phyloP scores from a whole-genome alignment of 2,797 vertebrate species.

The Tangara arthus region DNA sequence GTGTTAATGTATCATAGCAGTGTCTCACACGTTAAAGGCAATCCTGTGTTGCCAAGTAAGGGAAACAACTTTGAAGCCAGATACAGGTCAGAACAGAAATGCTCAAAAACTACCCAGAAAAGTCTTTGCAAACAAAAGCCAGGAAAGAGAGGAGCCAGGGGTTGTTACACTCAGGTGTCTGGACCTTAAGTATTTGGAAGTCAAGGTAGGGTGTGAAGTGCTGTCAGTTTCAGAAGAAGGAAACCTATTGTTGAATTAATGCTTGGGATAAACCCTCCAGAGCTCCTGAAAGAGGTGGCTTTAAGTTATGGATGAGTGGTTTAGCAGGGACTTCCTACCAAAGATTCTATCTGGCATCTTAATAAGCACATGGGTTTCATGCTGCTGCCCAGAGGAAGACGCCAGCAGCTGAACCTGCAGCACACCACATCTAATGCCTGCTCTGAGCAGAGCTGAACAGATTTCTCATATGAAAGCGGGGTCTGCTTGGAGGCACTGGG shows the following conservation, averaged over 20 bases:
- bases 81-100: background rate
- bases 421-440: fast-evolving
- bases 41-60: background rate
- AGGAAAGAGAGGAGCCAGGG: background rate
- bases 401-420: background rate
- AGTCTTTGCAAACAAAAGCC: background rate
- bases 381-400: background rate
- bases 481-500: background rate
- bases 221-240: background rate
- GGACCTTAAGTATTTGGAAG: background rate
- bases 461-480: background rate
- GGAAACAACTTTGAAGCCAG: background rate
- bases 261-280: background rate
- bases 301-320: background rate
- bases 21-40: background rate
- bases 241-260: background rate
- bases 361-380: background rate
- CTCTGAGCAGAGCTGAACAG: background rate
- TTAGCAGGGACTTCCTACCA: background rate
- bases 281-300: background rate
- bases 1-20: background rate
- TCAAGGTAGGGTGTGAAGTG: background rate
- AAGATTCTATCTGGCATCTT: background rate
- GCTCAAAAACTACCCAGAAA: background rate
- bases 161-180: fast-evolving